A percentile compares a stretch with the other conserved stretches of the same genome.
Conservation (phyloP, 2,113 vertebrate species). For the Dicerorhinus sumatrensis region DNA sequence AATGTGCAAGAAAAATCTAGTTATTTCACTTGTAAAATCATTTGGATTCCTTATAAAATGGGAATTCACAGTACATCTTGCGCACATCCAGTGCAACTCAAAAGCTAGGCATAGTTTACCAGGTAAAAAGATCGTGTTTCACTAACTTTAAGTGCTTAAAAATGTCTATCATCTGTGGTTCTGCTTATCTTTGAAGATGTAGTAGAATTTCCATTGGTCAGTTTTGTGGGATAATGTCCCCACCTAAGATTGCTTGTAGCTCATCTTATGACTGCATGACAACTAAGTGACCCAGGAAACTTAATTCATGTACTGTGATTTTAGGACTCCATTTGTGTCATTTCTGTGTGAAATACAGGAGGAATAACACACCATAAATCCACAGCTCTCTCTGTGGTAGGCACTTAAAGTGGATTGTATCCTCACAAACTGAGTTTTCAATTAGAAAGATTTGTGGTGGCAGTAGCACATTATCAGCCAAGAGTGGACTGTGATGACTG, state of each 20-base stretch:
- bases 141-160: neutral
- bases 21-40: neutral
- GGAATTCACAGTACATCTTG: neutral
- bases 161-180: neutral
- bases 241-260: neutral
- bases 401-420: neutral
- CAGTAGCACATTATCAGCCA: neutral
- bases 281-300: neutral
- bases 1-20: neutral
- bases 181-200: neutral
- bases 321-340: constrained; percentile 47
- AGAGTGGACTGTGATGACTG: constrained; percentile 22
- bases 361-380: constrained; percentile 20
- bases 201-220: neutral
- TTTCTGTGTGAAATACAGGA: constrained; percentile 37
- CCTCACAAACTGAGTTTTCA: constrained; percentile 62
- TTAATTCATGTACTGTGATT: neutral
- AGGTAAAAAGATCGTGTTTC: constrained; percentile 6
- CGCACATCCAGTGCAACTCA: neutral
- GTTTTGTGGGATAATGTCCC: neutral
- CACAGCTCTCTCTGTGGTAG: neutral
- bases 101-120: neutral
- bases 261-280: constrained; percentile 10
- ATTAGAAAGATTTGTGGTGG: constrained; percentile 63
- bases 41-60: neutral